Evolutionary conservation across 2,113 vertebrate species (phyloP), one percentile per base, ranked within the genome.

Genomic region (Nipponia nippon): DNA sequence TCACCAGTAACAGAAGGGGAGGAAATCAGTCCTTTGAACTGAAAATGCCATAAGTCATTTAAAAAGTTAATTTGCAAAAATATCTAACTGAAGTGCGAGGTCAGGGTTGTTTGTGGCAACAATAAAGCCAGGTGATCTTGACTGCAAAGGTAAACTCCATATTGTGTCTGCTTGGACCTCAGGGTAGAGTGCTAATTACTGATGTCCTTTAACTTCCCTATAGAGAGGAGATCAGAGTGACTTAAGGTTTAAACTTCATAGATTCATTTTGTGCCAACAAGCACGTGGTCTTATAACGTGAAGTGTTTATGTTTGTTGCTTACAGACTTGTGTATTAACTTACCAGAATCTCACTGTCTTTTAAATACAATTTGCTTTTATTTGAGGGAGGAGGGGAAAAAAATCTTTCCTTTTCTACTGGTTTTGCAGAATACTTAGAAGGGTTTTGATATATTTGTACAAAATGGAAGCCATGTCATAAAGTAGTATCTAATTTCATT

Each of bases 291-390:
- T 71, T 92, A 47, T 20, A 89, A 42, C 32, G 38, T 34, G n/a
- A 93, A 92, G 72, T 75, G 29, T 77, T 92, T 90, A 87, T 62
- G 67, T 79, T 96, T 90, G 66, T 67, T 92, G 67, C 46, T 93
- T 83, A 67, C 46, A 75, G 26, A 29, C 52, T 18, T 10, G 11
- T 75, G 22, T 53, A n/a, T 80, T 83, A 89, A 73, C 65, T 86
- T 72, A 73, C 17, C 23, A 63, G 63, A 63, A 70, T 59, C 63
- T 58, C 32, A 38, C 50, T 67, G 58, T 88, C 46, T 77, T 63
- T 66, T 87, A 78, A 90, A 61, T 69, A 83, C 6, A 90, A 88
- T 50, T 58, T 66, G 4, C 22, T 67, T 93, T 61, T 88, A 34
- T 78, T 81, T 69, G 53, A 46, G 26, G 44, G 44, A 42, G 26